Evolutionary conservation across 2,797 vertebrate genomes (phyloP), one percentile per base, ranked within the genome.

Genomic region (Gadopsis bispinosus): DNA sequence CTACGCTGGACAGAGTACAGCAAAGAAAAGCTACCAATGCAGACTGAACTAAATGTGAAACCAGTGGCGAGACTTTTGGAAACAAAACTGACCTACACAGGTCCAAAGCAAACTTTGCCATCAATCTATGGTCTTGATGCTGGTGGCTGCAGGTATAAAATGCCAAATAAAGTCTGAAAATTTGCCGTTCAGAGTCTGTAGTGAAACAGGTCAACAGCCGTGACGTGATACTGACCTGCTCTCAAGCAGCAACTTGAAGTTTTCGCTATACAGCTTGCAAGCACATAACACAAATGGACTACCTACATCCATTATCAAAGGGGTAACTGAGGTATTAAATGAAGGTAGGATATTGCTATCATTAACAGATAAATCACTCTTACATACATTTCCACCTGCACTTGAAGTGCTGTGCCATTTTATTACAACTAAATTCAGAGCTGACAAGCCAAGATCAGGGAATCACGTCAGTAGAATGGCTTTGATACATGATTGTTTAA

Each of bases 281-380:
- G 76, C 78, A 69, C 55, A 80, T 66, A 58, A 81, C 69, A 87
- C 75, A 86, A 75, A 85, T 62, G 45, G 43, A 80, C 87, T 73
- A 85, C 87, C 83, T 78, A 80, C 37, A 61, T 69, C 78, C 31
- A 74, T 81, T 75, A 66, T 80, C 51, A 41, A 41, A 55, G 86
- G 73, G 73, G 85, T 77, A 77, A 87, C 77, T 75, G 90, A 91
- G 91, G 92, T 91, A 92, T 87, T 80, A 88, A 87, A 86, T 45
- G 75, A 81, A 81, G 84, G 75, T 73, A 88, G 75, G 81, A 88
- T 94, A 94, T 95, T 95, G 94, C 92, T 93, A 79, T 93, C 47
- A 56, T 88, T 83, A 89, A 84, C 82, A 81, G 75, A 83, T 83
- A 80, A 85, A 86, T 83, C 69, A 80, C 77, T 81, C 70, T 79